Evolutionary conservation across 2,888 invertebrate species (phyloP).

Genomic region (Pollenia griseotomentosa): DNA sequence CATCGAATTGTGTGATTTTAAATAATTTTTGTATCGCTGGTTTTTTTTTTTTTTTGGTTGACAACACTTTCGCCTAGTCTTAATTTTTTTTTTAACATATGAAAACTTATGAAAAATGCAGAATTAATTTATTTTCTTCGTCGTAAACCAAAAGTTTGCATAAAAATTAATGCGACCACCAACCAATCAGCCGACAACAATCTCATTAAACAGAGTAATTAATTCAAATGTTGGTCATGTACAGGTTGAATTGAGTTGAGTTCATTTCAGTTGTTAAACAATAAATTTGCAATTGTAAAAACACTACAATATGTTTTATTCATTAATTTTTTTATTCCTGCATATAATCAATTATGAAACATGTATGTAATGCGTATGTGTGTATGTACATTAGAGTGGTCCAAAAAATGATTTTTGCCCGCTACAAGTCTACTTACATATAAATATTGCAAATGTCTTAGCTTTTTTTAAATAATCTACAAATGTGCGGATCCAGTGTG

Average conservation of each 20-base stretch:
- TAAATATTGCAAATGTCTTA: no score
- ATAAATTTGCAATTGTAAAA: conserved; percentile 36
- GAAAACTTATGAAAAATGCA: background rate
- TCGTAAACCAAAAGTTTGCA: background rate
- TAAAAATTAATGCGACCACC: conserved; percentile 18
- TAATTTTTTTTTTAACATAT: background rate
- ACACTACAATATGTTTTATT: conserved; percentile 38
- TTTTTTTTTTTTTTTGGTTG: no score
- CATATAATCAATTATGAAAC: no score
- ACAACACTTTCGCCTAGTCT: background rate
- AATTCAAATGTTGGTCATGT: conserved; percentile 44
- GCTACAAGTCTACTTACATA: no score
- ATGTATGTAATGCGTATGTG: no score
- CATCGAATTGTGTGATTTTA: no score
- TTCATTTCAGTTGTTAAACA: background rate
- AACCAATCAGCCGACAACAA: background rate
- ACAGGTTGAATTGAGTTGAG: conserved; percentile 22
- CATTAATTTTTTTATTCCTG: conserved; percentile 12
- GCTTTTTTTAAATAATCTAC: no score
- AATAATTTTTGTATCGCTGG: no score
- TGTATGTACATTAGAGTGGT: no score
- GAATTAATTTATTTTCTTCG: background rate
- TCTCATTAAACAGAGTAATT: conserved; percentile 35
- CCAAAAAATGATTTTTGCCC: no score
- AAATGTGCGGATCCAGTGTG: no score